Base-by-base conservation (phyloP, 2,113 vertebrate genomes). In the Myodes glareolus region DNA sequence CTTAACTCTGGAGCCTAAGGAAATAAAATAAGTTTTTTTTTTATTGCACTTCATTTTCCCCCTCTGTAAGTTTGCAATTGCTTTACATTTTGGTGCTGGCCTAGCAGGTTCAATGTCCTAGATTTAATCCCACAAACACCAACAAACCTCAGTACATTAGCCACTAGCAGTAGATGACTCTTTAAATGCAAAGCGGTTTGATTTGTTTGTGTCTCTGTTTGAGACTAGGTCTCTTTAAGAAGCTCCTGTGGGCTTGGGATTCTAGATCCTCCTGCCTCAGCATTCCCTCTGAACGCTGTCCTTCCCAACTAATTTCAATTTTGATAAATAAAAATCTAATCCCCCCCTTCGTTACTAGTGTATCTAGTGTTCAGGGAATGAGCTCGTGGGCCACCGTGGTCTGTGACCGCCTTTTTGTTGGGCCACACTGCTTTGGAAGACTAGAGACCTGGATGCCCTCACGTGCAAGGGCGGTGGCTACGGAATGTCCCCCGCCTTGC, bases 391-490 rank as follows among this genome's bases (percentile, higher is more conserved):
- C 67, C n/a, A 42, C 7, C 0, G 3, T 8, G 29, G 45, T 16
- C 1, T 16, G 1, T 0, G 27, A 21, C 52, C 8, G 17, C 31
- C 61, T 68, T 68, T 13, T 5, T 3, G 58, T 0, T 21, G 42
- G 63, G 23, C 14, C 13, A n/a, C 2, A 4, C 17, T 4, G 31
- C 61, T 52, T 73, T 10, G 1, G 87, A 77, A 52, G 84, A 39
- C 31, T 5, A 7, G 73, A 45, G 36, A 55, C 31, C 25, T 6
- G 65, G 72, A 9, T 7, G 23, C 10, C 25, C 5, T 45, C n/a
- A 7, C 0, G 0, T 0, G 31, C 2, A 0, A 5, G 31, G 50
- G n/a, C 29, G 29, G 55, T 31, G 23, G 45, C 52, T 16, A 6
- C 12, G 13, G 31, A 63, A 36, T 2, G 39, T 7, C 33, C n/a